Evolutionary conservation across 2,113 vertebrate genomes (phyloP), one percentile per base, ranked within the genome.

Genomic region (Colossoma macropomum): DNA sequence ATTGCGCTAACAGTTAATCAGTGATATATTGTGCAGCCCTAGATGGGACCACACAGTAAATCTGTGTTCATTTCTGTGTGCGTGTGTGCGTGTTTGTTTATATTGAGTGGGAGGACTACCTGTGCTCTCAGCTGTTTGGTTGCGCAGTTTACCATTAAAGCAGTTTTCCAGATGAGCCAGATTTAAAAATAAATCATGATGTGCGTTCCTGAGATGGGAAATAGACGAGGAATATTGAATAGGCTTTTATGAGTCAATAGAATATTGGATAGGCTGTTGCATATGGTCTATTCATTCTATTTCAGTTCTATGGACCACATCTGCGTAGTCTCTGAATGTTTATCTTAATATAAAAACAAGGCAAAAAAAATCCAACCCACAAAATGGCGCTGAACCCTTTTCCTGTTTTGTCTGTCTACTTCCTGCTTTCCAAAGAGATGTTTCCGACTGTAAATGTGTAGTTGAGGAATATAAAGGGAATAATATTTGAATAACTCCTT

Each of bases 341-440:
- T 81, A 77, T 74, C 60, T 83, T 62, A 71, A 76, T 84, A 68
- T 0, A 54, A 65, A 48, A 79, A 72, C 62, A 76, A 78, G 80
- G 27, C 62, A 74, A 62, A 63, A 34, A 50, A 71, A 63, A 41
- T 30, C 50, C 27, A 13, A 77, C 45, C 65, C 81, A 71, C 70
- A 77, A 81, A 75, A 77, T 73, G 70, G 32, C 45, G 3, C 75
- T 41, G 70, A 81, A 84, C 41, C 74, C 80, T 38, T 27, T 83
- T 85, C 78, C 69, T 81, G 68, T 83, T 80, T 83, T 77, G 65
- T 81, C 56, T 70, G 54, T 84, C 77, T 79, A 83, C 77, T 66
- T 80, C 75, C 68, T 83, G 60, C 80, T 83, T 84, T 87, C 84
- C 84, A 85, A 84, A 87, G 77, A 86, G 7, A 38, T 74, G 71